Conservation (phyloP, 30 jellyfish, hydroid and myxozoan species). For the Pseudorhiza aurosa region DNA sequence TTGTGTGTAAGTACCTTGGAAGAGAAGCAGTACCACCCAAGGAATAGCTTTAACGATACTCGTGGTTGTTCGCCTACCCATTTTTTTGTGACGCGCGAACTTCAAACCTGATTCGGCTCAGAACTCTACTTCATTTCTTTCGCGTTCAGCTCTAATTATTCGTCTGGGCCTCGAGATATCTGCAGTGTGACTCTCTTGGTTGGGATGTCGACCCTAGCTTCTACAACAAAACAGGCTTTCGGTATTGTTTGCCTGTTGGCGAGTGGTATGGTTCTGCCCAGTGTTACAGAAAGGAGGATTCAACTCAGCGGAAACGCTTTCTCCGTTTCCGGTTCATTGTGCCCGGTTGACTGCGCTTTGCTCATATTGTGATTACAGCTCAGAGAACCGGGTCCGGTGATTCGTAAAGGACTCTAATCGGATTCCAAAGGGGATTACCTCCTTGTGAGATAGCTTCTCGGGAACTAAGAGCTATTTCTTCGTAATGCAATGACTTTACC, state of each 20-base stretch:
- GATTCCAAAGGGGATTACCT: constrained; percentile 34
- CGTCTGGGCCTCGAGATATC: constrained; percentile 5
- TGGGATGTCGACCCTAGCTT: constrained; percentile 42
- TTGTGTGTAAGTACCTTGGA: constrained; percentile 17
- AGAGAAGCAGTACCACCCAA: constrained; percentile 23
- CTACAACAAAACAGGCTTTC: constrained; percentile 36
- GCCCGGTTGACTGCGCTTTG: background rate
- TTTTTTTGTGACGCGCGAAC: constrained; percentile 54
- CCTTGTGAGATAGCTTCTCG: background rate
- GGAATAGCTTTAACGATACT: constrained; percentile 24
- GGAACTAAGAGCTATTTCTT: too few species aligned
- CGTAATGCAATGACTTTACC: too few species aligned
- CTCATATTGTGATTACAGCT: background rate
- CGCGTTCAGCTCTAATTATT: background rate
- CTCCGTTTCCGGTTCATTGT: constrained; percentile 56
- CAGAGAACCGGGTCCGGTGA: constrained; percentile 44
- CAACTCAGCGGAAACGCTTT: constrained; percentile 70
- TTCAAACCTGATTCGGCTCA: background rate
- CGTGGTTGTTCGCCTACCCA: constrained; percentile 65
- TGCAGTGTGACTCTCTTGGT: constrained; percentile 20
- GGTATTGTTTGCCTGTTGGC: constrained; percentile 71
- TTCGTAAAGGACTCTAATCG: background rate
- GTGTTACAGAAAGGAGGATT: constrained; percentile 63
- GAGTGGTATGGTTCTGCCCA: constrained; percentile 58
- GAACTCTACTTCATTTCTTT: constrained; percentile 32